Percentiles rank a stretch among this genome's conserved stretches.
These are phyloP conservation scores for Galago senegalensis DNA, from an alignment of 2,797 vertebrate species.

Conservation along the genomic window DNA sequence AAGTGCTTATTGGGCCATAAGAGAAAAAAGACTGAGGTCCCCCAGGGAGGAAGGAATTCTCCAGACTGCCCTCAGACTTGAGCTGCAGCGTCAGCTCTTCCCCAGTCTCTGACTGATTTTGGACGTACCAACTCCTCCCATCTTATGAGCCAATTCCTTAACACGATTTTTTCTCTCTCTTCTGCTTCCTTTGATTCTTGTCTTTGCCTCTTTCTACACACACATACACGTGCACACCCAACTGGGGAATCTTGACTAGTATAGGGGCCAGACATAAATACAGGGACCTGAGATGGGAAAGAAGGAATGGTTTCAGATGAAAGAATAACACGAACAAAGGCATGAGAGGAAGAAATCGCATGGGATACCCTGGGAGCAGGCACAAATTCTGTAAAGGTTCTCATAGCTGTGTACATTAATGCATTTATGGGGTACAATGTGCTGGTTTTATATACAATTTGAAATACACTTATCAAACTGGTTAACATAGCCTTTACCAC, in stretches of 20 bases:
- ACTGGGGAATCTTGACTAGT: not conserved
- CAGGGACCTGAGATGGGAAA: not conserved
- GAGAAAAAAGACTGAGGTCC: not conserved
- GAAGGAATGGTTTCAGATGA: not conserved
- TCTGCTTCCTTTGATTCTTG: not conserved
- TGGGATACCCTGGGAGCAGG: too few species aligned
- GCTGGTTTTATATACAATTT: too few species aligned
- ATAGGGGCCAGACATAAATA: fast-evolving
- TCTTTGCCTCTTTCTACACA: not conserved
- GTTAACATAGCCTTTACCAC: too few species aligned
- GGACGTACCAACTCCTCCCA: not conserved
- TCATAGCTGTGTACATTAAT: too few species aligned
- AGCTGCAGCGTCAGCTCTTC: not conserved
- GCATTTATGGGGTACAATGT: too few species aligned
- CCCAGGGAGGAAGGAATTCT: not conserved
- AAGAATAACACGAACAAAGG: not conserved
- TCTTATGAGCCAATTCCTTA: not conserved
- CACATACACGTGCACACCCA: too few species aligned
- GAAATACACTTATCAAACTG: too few species aligned
- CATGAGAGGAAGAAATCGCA: too few species aligned
- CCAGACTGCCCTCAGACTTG: not conserved
- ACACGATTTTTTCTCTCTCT: not conserved
- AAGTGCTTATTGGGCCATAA: not conserved
- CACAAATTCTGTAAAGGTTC: not conserved
- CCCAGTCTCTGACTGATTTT: not conserved